Percentiles rank a stretch among this genome's conserved stretches.
These are phyloP conservation scores for Panorpa germanica DNA, from an alignment of 2,888 invertebrate species.

Conservation along the genomic window DNA sequence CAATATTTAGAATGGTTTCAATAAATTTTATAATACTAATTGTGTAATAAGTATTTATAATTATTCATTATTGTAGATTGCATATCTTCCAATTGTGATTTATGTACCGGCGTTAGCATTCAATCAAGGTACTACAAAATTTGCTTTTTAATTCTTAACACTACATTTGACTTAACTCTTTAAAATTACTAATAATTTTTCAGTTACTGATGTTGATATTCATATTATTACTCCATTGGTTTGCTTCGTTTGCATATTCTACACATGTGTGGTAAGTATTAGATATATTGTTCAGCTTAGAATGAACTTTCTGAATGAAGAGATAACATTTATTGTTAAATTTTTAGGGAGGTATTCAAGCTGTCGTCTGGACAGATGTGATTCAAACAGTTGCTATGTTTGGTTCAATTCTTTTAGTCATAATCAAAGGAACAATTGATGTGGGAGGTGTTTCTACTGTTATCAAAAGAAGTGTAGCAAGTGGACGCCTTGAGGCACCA, in stretches of 20 bases:
- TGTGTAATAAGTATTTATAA: not conserved
- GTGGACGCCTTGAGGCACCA: slow-evolving; percentile 49
- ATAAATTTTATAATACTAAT: too few species aligned
- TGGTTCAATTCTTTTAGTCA: slow-evolving; percentile 51
- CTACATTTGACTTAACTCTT: not conserved
- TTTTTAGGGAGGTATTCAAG: slow-evolving; percentile 66
- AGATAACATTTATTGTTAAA: too few species aligned
- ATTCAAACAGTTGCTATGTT: slow-evolving; percentile 64
- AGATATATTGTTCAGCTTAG: not conserved
- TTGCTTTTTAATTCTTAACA: slow-evolving; percentile 3
- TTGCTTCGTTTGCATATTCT: slow-evolving; percentile 71
- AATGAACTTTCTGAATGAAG: not conserved
- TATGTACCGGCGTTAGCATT: slow-evolving; percentile 64
- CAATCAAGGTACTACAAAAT: slow-evolving; percentile 59
- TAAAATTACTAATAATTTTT: slow-evolving; percentile 16
- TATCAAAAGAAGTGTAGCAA: slow-evolving; percentile 44
- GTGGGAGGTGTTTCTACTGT: slow-evolving; percentile 49
- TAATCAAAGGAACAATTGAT: slow-evolving; percentile 54
- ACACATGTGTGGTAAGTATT: slow-evolving; percentile 57
- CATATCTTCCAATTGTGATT: slow-evolving; percentile 61
- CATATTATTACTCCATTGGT: slow-evolving; percentile 70
- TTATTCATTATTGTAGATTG: slow-evolving; percentile 32
- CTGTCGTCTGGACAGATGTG: slow-evolving; percentile 61
- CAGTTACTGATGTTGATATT: slow-evolving; percentile 69
- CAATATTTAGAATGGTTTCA: too few species aligned